A percentile compares a stretch with the other conserved stretches of the same genome.
phyloP scores from a whole-genome alignment of 2,113 vertebrate species.

The Pongo abelii region DNA sequence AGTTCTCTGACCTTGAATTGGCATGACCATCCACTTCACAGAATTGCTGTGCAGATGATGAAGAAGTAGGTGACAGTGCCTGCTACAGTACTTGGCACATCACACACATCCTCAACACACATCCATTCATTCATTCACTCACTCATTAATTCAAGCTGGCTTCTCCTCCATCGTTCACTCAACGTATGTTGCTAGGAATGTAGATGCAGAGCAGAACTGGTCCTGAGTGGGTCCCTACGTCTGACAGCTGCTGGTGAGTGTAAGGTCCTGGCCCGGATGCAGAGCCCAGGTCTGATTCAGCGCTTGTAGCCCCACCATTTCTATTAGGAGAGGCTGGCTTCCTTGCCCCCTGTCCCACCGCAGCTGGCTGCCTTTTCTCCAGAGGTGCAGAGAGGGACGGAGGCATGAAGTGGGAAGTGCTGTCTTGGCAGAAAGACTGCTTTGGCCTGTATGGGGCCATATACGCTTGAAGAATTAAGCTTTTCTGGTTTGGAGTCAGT shows the following conservation, averaged over 20 bases:
- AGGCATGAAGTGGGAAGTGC: neutral
- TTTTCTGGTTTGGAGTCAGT: neutral
- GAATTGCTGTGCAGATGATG: neutral
- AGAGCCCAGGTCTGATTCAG: neutral
- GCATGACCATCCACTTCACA: neutral
- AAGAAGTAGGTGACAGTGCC: neutral
- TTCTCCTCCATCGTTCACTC: neutral
- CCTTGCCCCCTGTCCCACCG: neutral
- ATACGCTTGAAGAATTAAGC: neutral
- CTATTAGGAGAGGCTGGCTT: neutral
- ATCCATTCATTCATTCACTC: neutral
- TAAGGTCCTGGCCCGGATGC: neutral
- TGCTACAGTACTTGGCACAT: too few relatives aligned
- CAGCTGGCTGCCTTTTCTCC: neutral
- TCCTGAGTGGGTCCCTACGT: neutral
- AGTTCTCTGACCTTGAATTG: neutral
- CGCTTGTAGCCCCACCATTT: neutral
- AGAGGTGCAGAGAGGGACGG: too few relatives aligned
- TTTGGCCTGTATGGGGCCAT: neutral
- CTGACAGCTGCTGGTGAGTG: neutral
- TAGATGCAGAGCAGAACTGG: neutral
- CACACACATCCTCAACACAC: neutral
- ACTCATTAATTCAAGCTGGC: neutral
- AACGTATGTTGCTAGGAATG: fast-evolving
- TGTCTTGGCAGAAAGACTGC: neutral